A percentile compares a stretch with the other conserved stretches of the same genome.
Evolutionary conservation across 2,888 invertebrate species (phyloP).

Genomic region (Macrosiphum euphorbiae): DNA sequence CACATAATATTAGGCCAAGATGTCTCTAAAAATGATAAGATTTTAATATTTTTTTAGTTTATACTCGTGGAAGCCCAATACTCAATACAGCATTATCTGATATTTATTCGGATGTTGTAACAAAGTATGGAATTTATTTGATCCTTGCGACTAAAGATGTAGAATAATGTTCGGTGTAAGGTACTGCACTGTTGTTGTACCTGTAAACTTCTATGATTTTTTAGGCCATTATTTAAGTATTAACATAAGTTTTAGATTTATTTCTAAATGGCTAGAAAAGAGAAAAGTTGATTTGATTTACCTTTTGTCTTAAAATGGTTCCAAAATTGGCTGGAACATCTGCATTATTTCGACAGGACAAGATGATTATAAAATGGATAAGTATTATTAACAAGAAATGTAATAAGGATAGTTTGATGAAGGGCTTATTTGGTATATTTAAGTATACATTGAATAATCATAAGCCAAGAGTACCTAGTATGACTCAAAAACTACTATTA

Average conservation of each 20-base stretch:
- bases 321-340: conserved; percentile 61
- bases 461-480: not conserved
- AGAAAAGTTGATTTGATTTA: conserved; percentile 54
- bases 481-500: conserved; percentile 2
- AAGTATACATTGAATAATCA: conserved; percentile 1
- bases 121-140: not conserved
- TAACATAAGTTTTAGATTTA: conserved; percentile 37
- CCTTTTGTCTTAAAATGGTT: conserved; percentile 61
- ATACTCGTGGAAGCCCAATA: conserved; percentile 39
- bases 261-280: conserved; percentile 60
- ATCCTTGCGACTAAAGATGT: conserved; percentile 51
- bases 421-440: not conserved
- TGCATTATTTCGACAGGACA: conserved; percentile 47
- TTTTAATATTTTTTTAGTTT: conserved; percentile 1
- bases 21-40: conserved; percentile 33
- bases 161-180: conserved; percentile 38
- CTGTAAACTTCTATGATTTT: conserved; percentile 63
- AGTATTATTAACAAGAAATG: not conserved
- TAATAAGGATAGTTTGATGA: not conserved
- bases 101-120: not conserved
- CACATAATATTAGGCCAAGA: conserved; percentile 35
- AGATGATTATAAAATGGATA: not conserved
- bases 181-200: conserved; percentile 23
- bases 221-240: conserved; percentile 41
- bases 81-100: conserved; percentile 12